Conservation (phyloP, 1,140 invertebrate species). For the Trichomalopsis sarcophagae region DNA sequence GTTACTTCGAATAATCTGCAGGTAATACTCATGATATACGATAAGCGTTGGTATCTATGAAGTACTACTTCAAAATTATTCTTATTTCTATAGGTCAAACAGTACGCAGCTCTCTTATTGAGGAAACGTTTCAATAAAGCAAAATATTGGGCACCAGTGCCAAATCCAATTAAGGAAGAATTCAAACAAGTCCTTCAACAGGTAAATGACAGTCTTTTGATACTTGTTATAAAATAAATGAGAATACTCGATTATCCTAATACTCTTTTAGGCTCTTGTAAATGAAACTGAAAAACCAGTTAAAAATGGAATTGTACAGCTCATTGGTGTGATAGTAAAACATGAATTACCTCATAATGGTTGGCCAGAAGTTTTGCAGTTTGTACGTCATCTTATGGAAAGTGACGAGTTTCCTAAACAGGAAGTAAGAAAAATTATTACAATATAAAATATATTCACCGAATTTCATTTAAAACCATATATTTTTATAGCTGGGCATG, state of each 20-base stretch:
- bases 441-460: conserved; percentile 27
- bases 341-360: conserved; percentile 81
- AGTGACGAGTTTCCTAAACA: conserved; percentile 77
- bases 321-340: conserved; percentile 82
- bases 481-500: conserved; percentile 77
- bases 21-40: conserved; percentile 61
- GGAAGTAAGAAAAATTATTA: conserved; percentile 74
- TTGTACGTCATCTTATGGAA: conserved; percentile 77
- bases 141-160: conserved; percentile 79
- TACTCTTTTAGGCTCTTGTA: conserved; percentile 75
- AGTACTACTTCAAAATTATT: not conserved
- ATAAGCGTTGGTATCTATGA: conserved; percentile 11
- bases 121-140: conserved; percentile 78
- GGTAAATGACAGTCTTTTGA: conserved; percentile 56
- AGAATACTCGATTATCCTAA: conserved; percentile 27
- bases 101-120: conserved; percentile 81
- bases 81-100: conserved; percentile 75
- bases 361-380: conserved; percentile 84
- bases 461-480: conserved; percentile 35
- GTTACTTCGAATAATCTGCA: conserved; percentile 76
- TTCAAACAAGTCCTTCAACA: conserved; percentile 66
- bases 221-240: not conserved
- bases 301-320: conserved; percentile 79
- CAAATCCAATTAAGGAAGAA: conserved; percentile 66
- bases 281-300: conserved; percentile 79